Conservation (phyloP, 2,797 vertebrate genomes). For the Acrossocheilus wenchowensis region DNA sequence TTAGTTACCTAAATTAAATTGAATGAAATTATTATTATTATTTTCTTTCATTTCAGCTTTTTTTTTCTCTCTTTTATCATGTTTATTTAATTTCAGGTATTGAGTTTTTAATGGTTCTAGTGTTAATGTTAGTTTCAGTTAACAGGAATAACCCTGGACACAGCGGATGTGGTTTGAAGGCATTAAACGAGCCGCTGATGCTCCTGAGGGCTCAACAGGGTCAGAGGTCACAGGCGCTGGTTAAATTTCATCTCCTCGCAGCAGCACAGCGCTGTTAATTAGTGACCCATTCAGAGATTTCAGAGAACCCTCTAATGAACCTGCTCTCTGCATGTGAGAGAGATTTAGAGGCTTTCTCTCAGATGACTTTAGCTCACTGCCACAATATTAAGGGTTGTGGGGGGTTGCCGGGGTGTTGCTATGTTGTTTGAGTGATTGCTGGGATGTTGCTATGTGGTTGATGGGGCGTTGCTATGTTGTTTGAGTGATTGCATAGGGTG, state of each 20-base stretch:
- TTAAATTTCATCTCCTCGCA: background rate
- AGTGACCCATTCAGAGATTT: background rate
- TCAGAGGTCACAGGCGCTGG: background rate
- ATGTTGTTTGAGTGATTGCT: no score
- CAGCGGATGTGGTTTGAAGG: background rate
- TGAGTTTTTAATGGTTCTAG: background rate
- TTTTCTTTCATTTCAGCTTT: no score
- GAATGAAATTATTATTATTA: no score
- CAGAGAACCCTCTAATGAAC: background rate
- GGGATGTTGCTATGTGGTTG: no score
- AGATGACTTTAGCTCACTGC: background rate
- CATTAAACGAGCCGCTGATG: background rate
- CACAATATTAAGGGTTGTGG: no score
- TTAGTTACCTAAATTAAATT: no score
- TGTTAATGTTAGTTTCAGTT: background rate
- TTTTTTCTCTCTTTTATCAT: no score
- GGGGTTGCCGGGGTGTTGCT: no score
- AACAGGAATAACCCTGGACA: background rate
- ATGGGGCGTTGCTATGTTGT: no score
- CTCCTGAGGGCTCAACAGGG: background rate
- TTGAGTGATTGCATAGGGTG: no score
- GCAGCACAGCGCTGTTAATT: background rate
- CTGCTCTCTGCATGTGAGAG: background rate
- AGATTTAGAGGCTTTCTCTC: background rate
- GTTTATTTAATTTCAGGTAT: no score